Evolutionary conservation across 2,113 vertebrate species (phyloP).

Genomic region (Amphilophus citrinellus): DNA sequence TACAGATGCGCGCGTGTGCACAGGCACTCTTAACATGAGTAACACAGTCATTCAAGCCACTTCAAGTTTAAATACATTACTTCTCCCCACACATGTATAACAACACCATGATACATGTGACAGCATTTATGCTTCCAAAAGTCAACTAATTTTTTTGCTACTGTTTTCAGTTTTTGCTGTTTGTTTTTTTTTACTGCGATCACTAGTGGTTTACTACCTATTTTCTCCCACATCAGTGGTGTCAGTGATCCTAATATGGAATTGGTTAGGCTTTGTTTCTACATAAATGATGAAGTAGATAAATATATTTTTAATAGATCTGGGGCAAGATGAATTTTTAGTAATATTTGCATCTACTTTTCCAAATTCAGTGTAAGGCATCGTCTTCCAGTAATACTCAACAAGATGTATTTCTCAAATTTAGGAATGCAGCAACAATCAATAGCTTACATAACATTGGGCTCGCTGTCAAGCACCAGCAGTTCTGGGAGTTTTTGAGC

Average conservation of each 20-base stretch:
- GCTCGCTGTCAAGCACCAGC: neutral
- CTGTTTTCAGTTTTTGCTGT: neutral
- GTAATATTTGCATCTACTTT: neutral
- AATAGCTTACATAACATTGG: neutral
- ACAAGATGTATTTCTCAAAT: slow-evolving; percentile 17
- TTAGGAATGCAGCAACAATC: neutral
- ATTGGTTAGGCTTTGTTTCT: neutral
- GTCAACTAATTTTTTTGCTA: neutral
- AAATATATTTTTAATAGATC: neutral
- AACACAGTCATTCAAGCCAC: neutral
- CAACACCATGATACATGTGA: neutral
- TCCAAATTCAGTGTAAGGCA: neutral
- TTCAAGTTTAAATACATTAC: neutral
- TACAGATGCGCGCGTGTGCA: neutral
- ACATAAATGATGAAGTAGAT: neutral
- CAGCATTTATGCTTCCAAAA: neutral
- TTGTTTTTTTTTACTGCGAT: no score
- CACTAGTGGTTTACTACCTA: neutral
- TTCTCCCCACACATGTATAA: neutral
- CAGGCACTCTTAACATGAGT: neutral
- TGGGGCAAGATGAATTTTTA: neutral
- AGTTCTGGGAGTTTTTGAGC: neutral
- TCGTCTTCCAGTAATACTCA: neutral
- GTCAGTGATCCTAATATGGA: neutral
- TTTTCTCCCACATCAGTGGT: neutral